Conservation (phyloP, 2,888 invertebrate species). For the Thymelicus lineola region DNA sequence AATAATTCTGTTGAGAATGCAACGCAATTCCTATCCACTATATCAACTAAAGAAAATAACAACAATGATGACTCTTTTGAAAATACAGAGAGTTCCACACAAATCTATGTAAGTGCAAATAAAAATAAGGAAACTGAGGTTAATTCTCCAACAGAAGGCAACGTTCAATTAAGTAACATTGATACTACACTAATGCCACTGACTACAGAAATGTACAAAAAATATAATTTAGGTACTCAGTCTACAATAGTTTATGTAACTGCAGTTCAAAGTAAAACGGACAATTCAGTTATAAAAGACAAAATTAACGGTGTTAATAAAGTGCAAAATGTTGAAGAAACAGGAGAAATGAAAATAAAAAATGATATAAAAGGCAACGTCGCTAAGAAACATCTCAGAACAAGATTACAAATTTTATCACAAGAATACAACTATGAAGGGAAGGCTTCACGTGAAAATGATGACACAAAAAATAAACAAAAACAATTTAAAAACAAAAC, state of each 20-base stretch:
- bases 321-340: neutral
- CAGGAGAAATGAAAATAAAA: neutral
- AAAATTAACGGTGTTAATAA: neutral
- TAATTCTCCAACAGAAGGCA: neutral
- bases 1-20: neutral
- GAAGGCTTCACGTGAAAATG: neutral
- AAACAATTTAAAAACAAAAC: slow-evolving; percentile 28
- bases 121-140: neutral
- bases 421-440: slow-evolving; percentile 2
- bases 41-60: neutral
- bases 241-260: neutral
- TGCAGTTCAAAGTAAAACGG: neutral
- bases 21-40: neutral
- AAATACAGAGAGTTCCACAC: neutral
- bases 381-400: slow-evolving; percentile 3
- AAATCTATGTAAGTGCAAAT: neutral
- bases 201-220: neutral
- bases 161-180: neutral
- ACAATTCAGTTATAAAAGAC: neutral
- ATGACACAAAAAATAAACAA: neutral
- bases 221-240: neutral
- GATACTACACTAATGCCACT: slow-evolving; percentile 2
- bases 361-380: neutral
- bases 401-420: slow-evolving; percentile 15
- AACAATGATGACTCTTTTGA: neutral